A percentile compares a stretch with the other conserved stretches of the same genome.
phyloP scores from a whole-genome alignment of 64 coral and sea anemone genomes.

The Dendrophyllia cribrosa region DNA sequence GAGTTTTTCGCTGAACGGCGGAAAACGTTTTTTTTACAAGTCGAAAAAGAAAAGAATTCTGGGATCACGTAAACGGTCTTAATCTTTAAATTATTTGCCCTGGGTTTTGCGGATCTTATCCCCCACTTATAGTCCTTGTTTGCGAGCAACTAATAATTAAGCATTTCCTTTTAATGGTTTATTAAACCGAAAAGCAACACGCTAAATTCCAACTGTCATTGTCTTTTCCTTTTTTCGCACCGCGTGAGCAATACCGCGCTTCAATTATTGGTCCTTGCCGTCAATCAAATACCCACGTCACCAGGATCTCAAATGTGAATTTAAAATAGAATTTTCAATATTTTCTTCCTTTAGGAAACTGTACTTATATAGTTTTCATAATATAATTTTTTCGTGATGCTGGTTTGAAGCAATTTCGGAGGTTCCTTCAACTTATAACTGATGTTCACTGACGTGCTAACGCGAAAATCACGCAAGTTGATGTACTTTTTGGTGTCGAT shows the following conservation, averaged over 20 bases:
- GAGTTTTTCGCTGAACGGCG: no score
- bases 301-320: conserved; percentile 11
- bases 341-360: not conserved
- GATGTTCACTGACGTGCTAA: not conserved
- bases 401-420: not conserved
- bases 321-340: not conserved
- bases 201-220: not conserved
- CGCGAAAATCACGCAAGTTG: not conserved
- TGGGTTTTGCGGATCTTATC: no score
- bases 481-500: not conserved
- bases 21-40: no score
- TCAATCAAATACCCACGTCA: not conserved
- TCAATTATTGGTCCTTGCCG: not conserved
- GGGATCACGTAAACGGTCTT: no score
- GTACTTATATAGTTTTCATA: no score
- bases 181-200: conserved; percentile 39
- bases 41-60: not conserved
- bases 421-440: not conserved
- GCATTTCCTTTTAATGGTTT: conserved; percentile 41
- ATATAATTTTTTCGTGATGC: not conserved
- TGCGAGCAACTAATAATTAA: conserved; percentile 17
- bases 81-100: no score
- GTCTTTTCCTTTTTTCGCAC: conserved; percentile 15
- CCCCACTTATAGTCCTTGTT: not conserved
- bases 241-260: conserved; percentile 14